Evolutionary conservation across 2,888 invertebrate species (phyloP), one percentile per base, ranked within the genome.

Genomic region (Papilio elwesi): DNA sequence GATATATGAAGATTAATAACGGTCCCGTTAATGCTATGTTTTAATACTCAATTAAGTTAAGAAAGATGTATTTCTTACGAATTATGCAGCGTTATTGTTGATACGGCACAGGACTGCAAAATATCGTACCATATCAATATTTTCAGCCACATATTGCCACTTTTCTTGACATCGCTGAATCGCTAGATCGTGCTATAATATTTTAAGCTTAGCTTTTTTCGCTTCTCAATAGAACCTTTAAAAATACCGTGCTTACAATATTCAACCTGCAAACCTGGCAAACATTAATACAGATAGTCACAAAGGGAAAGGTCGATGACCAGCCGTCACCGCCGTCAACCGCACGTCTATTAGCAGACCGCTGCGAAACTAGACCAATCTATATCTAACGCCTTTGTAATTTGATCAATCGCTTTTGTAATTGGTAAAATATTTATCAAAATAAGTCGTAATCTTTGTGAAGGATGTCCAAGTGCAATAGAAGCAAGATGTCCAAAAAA

Each of bases 71-170:
- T 73, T 68, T 47, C 15, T 69, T 16, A 62, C 78, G 49, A 79
- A 78, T 73, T 78, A 91, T 91, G 91, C 89, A 90, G 82, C 87
- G 75, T 78, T 83, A 78, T 74, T 80, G 84, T 62, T 76, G 77
- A 63, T 80, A 73, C 75, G 76, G 76, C 67, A 68, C 75, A 64
- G 75, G 78, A 68, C 79, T 71, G 62, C 57, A 72, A 70, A 74
- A 69, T 69, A 15, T 47, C 15, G 70, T 71, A 13, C 75, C 70
- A 51, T 71, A 70, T 49, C 55, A 59, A 53, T 53, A 77, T 66
- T 76, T 70, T 73, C 73, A 64, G 47, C 63, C 72, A 70, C 74
- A 77, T 79, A 74, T 26, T 26, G 26, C 26, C 26, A 4, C n/a
- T n/a, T n/a, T n/a, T n/a, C n/a, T n/a, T n/a, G n/a, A n/a, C n/a